A percentile compares a stretch with the other conserved stretches of the same genome.
These are phyloP conservation scores for Seladonia tumulorum DNA, from an alignment of 2,888 invertebrate species.

Conservation along the genomic window DNA sequence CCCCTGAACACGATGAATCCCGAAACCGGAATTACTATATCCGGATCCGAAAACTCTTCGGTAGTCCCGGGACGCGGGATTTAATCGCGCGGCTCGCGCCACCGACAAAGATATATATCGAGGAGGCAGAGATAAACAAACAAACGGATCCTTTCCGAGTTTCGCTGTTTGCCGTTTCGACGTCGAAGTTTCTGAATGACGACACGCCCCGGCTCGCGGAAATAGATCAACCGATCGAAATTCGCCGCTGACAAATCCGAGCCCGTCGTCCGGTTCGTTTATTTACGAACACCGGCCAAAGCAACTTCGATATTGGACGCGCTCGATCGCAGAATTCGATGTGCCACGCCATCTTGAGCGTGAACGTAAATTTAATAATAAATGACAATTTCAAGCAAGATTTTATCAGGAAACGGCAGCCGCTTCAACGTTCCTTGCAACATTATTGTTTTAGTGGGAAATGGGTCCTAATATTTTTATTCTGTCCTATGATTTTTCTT, in stretches of 20 bases:
- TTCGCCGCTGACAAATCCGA: constrained; percentile 48
- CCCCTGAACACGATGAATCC: not conserved
- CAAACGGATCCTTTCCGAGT: not conserved
- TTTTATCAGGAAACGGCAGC: too few species aligned
- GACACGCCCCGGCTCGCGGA: constrained; percentile 3
- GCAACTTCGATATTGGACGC: not conserved
- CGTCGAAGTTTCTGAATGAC: constrained; percentile 56
- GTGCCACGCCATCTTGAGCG: too few species aligned
- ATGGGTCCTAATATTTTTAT: too few species aligned
- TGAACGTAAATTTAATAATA: too few species aligned
- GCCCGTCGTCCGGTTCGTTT: constrained; percentile 53
- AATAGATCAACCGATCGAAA: constrained; percentile 64
- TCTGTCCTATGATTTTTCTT: too few species aligned
- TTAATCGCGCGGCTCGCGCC: not conserved
- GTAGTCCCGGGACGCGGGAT: not conserved
- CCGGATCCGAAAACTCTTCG: not conserved
- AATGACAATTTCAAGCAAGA: too few species aligned
- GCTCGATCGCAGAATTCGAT: too few species aligned
- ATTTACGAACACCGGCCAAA: constrained; percentile 49
- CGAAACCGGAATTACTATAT: not conserved
- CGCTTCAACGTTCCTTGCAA: too few species aligned
- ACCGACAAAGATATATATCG: constrained; percentile 31
- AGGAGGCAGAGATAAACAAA: constrained; percentile 61
- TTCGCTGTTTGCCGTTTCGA: constrained; percentile 30
- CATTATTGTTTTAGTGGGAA: too few species aligned